A percentile compares a stretch with the other conserved stretches of the same genome.
phyloP scores from a whole-genome alignment of 2,113 vertebrate genomes.

The Mormyrus iriodes region DNA sequence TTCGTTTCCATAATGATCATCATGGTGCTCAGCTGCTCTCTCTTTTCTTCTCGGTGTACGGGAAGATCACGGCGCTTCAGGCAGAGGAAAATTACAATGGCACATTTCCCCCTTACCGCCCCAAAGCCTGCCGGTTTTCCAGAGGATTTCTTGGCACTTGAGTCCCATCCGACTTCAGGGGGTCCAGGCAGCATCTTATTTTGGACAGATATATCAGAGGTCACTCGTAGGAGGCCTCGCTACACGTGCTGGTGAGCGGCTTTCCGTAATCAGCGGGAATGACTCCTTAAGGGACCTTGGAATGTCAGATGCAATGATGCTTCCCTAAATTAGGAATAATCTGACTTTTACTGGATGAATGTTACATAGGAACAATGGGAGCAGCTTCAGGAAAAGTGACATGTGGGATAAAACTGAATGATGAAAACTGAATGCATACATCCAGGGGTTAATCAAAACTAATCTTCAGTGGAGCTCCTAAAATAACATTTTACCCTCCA shows the following conservation, averaged over 20 bases:
- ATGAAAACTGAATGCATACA: too few species aligned
- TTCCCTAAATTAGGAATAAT: background rate
- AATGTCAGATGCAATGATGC: background rate
- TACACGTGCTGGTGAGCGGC: background rate
- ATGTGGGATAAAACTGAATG: background rate
- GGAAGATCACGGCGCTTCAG: slow-evolving; percentile 10
- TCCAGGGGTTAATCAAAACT: background rate
- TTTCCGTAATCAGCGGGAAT: background rate
- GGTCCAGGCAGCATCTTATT: background rate
- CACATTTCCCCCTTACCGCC: slow-evolving; percentile 67
- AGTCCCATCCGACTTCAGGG: background rate
- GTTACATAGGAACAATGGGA: background rate
- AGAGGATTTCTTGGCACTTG: background rate
- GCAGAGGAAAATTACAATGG: slow-evolving; percentile 61
- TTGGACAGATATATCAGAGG: background rate
- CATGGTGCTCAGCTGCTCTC: background rate
- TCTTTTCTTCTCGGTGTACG: slow-evolving; percentile 41
- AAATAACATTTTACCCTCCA: background rate
- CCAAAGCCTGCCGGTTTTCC: slow-evolving; percentile 60
- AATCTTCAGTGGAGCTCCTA: background rate
- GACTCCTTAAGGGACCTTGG: background rate
- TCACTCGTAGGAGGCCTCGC: background rate
- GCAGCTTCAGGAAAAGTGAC: background rate
- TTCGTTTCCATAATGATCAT: background rate
- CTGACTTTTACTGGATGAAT: background rate